Evolutionary conservation across 2,797 vertebrate genomes (phyloP).

Genomic region (Chiroxiphia lanceolata): DNA sequence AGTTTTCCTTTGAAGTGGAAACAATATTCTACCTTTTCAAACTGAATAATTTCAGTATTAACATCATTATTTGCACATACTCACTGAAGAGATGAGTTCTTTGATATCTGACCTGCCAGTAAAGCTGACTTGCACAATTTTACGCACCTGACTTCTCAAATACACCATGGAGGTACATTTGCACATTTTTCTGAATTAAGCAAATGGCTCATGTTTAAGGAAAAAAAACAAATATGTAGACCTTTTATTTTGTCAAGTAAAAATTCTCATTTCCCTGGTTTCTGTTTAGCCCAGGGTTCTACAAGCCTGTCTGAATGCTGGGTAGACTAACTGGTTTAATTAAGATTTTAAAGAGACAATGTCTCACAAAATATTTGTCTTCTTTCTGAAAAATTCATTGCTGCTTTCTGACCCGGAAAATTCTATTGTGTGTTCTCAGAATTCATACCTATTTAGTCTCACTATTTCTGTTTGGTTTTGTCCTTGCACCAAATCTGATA

Average conservation of each 20-base stretch:
- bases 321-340: background rate
- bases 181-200: background rate
- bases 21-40: background rate
- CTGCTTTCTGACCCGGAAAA: background rate
- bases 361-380: background rate
- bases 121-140: background rate
- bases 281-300: background rate
- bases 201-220: background rate
- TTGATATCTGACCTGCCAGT: background rate
- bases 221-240: background rate
- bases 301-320: background rate
- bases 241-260: background rate
- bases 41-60: background rate
- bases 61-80: background rate
- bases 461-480: background rate
- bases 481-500: background rate
- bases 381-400: background rate
- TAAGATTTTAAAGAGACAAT: background rate
- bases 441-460: background rate
- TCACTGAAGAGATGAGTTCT: background rate
- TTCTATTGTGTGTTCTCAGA: background rate
- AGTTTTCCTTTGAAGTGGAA: background rate
- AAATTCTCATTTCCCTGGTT: background rate
- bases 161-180: background rate
- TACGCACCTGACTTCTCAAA: background rate